A percentile compares a stretch with the other conserved stretches of the same genome.
Conservation (phyloP, 2,888 invertebrate species). For the Ceratothoa steindachneri region DNA sequence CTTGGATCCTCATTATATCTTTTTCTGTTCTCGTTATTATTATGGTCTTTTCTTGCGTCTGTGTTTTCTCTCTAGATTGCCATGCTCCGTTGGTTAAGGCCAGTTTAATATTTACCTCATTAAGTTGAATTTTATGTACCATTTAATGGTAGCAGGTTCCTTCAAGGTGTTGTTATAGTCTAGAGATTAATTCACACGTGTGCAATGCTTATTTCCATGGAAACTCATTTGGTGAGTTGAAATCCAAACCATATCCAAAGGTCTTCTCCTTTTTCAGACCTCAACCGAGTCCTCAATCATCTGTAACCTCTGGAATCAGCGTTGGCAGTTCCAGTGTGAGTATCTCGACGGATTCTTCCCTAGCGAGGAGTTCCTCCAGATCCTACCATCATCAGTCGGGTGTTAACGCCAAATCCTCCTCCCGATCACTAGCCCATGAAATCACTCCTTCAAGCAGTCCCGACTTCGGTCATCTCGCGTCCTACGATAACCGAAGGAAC, state of each 20-base stretch:
- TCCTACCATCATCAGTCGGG: slow-evolving; percentile 13
- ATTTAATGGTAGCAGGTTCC: too few species aligned
- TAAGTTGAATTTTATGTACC: too few species aligned
- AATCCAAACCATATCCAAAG: too few species aligned
- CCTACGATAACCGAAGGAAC: neutral
- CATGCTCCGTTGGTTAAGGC: too few species aligned
- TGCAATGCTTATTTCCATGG: too few species aligned
- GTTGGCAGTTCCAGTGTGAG: slow-evolving; percentile 45
- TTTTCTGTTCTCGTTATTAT: too few species aligned
- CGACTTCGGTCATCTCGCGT: neutral
- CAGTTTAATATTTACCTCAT: too few species aligned
- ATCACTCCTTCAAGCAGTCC: slow-evolving; percentile 10
- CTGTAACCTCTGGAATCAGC: slow-evolving; percentile 45
- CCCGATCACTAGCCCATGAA: neutral
- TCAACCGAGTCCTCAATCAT: slow-evolving; percentile 45
- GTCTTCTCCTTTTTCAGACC: too few species aligned
- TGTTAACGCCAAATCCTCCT: neutral
- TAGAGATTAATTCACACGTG: neutral
- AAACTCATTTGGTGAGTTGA: neutral
- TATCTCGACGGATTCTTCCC: slow-evolving; percentile 35
- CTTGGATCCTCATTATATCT: too few species aligned
- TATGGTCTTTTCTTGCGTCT: too few species aligned
- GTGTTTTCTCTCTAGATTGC: too few species aligned
- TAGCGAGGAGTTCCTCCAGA: slow-evolving; percentile 20
- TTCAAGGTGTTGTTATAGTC: too few species aligned